Evolutionary conservation across 2,113 vertebrate genomes (phyloP).

Genomic region (Podocnemis expansa): DNA sequence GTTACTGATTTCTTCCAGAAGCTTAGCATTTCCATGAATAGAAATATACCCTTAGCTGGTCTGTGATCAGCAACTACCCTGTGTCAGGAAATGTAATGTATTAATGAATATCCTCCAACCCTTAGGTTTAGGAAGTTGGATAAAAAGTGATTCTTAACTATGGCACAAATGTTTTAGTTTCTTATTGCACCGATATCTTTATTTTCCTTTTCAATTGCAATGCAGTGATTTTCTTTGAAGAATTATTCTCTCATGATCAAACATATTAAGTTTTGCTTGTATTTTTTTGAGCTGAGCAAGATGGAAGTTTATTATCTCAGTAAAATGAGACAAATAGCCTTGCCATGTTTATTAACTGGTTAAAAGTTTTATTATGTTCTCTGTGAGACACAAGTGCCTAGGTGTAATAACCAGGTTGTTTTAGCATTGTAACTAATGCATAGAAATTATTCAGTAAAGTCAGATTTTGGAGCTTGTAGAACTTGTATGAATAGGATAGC

Average conservation of each 20-base stretch:
- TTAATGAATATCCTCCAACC: constrained; percentile 28
- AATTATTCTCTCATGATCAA: constrained; percentile 1
- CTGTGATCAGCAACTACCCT: neutral
- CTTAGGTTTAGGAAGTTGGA: constrained; percentile 12
- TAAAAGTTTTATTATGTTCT: neutral
- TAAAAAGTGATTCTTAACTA: constrained; percentile 10
- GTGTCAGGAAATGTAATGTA: constrained; percentile 20
- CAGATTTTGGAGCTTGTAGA: neutral
- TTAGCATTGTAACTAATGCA: neutral
- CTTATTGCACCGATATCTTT: neutral
- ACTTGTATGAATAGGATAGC: neutral
- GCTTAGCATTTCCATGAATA: constrained; percentile 47
- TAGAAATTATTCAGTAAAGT: neutral
- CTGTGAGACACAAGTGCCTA: constrained; percentile 2
- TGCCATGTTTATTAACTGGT: constrained; percentile 11
- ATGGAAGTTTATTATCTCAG: neutral
- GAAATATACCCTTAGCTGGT: constrained; percentile 11
- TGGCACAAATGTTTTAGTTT: constrained; percentile 26
- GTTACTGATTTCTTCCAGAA: constrained; percentile 26
- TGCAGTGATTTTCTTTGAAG: neutral
- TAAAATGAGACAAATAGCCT: neutral
- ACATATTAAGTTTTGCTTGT: neutral
- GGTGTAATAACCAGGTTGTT: neutral
- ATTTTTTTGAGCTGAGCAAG: constrained; percentile 5
- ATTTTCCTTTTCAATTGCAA: neutral